A percentile compares a stretch with the other conserved stretches of the same genome.
These are phyloP conservation scores for Zaprionus africanus DNA, from an alignment of 1,140 invertebrate genomes.

Conservation along the genomic window DNA sequence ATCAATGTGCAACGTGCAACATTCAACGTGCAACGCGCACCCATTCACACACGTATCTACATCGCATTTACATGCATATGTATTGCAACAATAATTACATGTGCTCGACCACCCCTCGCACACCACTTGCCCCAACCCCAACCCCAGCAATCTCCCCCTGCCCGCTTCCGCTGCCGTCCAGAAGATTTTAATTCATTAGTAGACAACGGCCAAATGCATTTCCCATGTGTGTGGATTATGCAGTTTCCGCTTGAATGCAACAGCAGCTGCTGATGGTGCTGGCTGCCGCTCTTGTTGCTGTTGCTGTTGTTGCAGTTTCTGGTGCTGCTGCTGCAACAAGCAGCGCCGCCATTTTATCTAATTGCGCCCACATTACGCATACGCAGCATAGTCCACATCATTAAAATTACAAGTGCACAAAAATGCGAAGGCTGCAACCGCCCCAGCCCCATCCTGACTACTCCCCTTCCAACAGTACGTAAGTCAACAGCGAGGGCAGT, in stretches of 20 bases:
- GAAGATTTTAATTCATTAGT: constrained; percentile 82
- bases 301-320: constrained; percentile 26
- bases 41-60: constrained; percentile 2
- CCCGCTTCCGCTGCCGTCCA: constrained; percentile 49
- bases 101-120: constrained; percentile 40
- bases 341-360: constrained; percentile 73
- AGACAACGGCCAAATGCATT: constrained; percentile 79
- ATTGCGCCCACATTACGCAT: constrained; percentile 74
- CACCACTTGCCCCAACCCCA: neutral
- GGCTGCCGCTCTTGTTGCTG: constrained; percentile 52
- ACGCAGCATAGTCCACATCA: constrained; percentile 70
- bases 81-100: constrained; percentile 73
- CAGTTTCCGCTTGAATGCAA: constrained; percentile 79
- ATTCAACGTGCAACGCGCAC: constrained; percentile 24
- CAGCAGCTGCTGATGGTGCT: constrained; percentile 51
- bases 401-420: constrained; percentile 69
- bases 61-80: constrained; percentile 8
- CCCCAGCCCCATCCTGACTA: neutral
- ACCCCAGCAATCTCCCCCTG: too few relatives aligned
- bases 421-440: constrained; percentile 23
- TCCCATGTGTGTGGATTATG: constrained; percentile 75
- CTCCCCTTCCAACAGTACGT: neutral
- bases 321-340: constrained; percentile 27
- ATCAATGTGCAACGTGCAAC: constrained; percentile 55
- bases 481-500: constrained; percentile 17